Conservation (phyloP, 2,113 vertebrate species). For the Urocynchramus pylzowi region DNA sequence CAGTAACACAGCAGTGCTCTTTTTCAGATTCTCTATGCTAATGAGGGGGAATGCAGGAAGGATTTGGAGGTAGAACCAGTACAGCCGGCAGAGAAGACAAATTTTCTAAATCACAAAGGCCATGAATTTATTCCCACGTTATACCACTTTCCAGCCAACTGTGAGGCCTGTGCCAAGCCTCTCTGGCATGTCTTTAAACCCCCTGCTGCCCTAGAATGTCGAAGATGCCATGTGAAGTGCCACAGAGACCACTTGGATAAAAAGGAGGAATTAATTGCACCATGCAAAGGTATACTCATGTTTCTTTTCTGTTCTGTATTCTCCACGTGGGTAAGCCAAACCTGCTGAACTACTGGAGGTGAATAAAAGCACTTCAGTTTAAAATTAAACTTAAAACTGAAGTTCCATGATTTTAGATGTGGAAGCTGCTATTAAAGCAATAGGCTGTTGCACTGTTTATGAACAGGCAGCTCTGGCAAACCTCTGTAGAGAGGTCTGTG, state of each 20-base stretch:
- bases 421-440: neutral
- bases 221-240: conserved; percentile 97
- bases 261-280: conserved; percentile 95
- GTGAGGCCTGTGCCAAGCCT: conserved; percentile 97
- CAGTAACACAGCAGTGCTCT: neutral
- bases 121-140: conserved; percentile 98
- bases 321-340: neutral
- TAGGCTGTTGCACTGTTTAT: neutral
- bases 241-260: conserved; percentile 98
- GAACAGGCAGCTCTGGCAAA: neutral
- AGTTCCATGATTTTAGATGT: neutral
- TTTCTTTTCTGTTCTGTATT: neutral
- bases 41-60: conserved; percentile 97
- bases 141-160: conserved; percentile 98
- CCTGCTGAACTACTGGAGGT: neutral
- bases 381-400: neutral
- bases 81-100: conserved; percentile 90
- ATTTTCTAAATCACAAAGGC: conserved; percentile 95
- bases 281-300: conserved; percentile 88
- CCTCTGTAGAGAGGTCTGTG: neutral
- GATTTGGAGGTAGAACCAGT: conserved; percentile 88
- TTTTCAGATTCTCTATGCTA: conserved; percentile 94
- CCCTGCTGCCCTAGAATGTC: conserved; percentile 93
- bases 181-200: conserved; percentile 99
- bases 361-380: neutral